Percentiles rank a stretch among this genome's conserved stretches.
Evolutionary conservation across 2,113 vertebrate genomes (phyloP).

Genomic region (Eclectus roratus): DNA sequence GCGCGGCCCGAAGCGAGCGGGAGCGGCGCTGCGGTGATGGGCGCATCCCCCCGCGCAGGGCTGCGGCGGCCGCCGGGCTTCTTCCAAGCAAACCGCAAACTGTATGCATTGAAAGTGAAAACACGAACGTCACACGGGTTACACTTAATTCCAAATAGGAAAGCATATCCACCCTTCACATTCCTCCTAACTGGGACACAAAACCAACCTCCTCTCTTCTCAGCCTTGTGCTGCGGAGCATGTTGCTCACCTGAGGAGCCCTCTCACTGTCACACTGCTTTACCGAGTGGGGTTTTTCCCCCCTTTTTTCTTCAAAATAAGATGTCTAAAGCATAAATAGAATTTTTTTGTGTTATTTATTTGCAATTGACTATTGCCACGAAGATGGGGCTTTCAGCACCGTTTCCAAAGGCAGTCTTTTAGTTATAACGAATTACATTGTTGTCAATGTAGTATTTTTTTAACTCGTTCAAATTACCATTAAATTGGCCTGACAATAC

Average conservation of each 20-base stretch:
- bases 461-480: background rate
- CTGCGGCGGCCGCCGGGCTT: fast-evolving
- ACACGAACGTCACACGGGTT: fast-evolving
- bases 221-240: fast-evolving
- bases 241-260: background rate
- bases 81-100: background rate
- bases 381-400: background rate
- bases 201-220: too few relatives aligned
- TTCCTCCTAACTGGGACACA: background rate
- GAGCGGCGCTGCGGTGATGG: background rate
- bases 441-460: background rate
- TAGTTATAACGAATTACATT: background rate
- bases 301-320: background rate
- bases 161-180: background rate
- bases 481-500: background rate
- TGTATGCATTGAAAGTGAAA: fast-evolving
- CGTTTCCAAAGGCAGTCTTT: background rate
- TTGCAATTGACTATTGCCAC: background rate
- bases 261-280: background rate
- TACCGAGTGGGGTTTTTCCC: too few relatives aligned
- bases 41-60: fast-evolving
- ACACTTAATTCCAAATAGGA: background rate
- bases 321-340: background rate
- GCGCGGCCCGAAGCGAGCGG: background rate
- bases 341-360: background rate